Evolutionary conservation across 2,797 vertebrate species (phyloP), one percentile per base, ranked within the genome.

Genomic region (Etheostoma perlongum): DNA sequence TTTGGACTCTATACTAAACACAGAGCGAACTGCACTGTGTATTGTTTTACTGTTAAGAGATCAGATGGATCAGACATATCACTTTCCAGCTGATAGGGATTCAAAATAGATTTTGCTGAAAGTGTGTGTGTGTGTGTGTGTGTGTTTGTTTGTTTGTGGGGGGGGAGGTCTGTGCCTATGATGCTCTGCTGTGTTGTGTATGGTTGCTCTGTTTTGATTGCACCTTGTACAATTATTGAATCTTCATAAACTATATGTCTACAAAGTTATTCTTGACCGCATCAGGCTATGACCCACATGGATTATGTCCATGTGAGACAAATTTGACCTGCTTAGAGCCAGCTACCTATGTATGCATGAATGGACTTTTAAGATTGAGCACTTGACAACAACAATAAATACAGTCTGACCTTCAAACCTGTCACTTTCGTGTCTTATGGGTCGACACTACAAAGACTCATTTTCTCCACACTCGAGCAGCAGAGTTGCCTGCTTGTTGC

Each of bases 31-130:
- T 79, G 82, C 79, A 67, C 72, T 63, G 80, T 76, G 78, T 79
- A 84, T 86, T 88, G 71, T 83, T 88, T 78, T 82, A 82, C 80
- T 78, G 69, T 92, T 81, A 80, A 81, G 81, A 82, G 78, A 78
- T 70, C 46, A 44, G 78, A 84, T 81, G 78, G 78, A 88, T 90
- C 83, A 88, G 76, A 91, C 88, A 93, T 93, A 80, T 90, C 79
- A 76, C 82, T 92, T 89, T 81, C 63, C 83, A 79, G 86, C 82
- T 88, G 88, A 93, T 89, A 82, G 13, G 19, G 69, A 83, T 74
- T 79, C 71, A 85, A 75, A 80, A 75, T 67, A 76, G 69, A 79
- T 85, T 85, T 84, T 78, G 49, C 63, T 81, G 14, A 72, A 75
- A 72, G 74, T 76, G 48, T 87, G 74, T 71, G 75, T 4, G 74